Conservation (phyloP, 1,140 invertebrate genomes). For the Heterodera schachtii region DNA sequence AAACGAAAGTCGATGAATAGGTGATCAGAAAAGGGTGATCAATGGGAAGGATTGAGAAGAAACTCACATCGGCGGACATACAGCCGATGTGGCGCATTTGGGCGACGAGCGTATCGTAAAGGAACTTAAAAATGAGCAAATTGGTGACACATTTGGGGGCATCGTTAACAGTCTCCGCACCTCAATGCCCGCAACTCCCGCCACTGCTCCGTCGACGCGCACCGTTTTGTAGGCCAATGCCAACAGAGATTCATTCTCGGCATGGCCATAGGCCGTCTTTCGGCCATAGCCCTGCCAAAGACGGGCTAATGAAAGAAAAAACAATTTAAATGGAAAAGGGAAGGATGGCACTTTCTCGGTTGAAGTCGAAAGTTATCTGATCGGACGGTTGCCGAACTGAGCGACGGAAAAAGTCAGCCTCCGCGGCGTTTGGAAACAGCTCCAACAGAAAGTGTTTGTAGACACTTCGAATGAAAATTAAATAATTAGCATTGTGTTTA, state of each 20-base stretch:
- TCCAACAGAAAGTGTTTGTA: constrained; percentile 62
- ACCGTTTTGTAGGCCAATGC: constrained; percentile 59
- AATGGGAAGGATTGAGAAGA: constrained; percentile 5
- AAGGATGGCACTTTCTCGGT: constrained; percentile 53
- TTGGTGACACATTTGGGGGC: too few relatives aligned
- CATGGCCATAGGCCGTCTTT: constrained; percentile 53
- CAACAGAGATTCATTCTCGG: constrained; percentile 59
- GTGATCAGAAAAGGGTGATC: background rate
- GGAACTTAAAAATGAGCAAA: constrained; percentile 37
- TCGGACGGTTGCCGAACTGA: constrained; percentile 59
- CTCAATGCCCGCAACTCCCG: constrained; percentile 62
- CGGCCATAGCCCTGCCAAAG: constrained; percentile 56
- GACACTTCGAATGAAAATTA: constrained; percentile 29
- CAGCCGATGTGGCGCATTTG: constrained; percentile 58
- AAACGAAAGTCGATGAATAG: background rate
- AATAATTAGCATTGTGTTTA: constrained; percentile 23
- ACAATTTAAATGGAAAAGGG: constrained; percentile 30
- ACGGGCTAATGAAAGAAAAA: constrained; percentile 53
- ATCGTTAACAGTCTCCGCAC: too few relatives aligned
- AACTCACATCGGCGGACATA: constrained; percentile 49
- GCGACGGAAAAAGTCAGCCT: constrained; percentile 58
- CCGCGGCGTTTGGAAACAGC: constrained; percentile 53
- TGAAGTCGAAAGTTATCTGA: constrained; percentile 62
- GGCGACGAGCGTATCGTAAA: constrained; percentile 58
- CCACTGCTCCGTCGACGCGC: constrained; percentile 56